Evolutionary conservation across 2,888 invertebrate species (phyloP), one percentile per base, ranked within the genome.

Genomic region (Caenorhabditis virilis): DNA sequence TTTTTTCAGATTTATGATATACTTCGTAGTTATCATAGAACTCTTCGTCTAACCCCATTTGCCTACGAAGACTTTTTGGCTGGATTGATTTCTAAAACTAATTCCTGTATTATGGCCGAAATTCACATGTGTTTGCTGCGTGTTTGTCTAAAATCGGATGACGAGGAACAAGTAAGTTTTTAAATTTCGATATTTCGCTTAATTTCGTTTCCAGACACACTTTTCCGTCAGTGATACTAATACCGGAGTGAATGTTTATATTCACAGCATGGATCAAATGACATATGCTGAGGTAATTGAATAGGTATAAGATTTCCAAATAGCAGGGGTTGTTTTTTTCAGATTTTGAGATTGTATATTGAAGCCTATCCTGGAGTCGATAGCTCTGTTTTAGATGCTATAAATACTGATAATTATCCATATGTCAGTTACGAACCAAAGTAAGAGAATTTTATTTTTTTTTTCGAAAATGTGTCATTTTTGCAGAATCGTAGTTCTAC

Each of bases 51-150:
- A 46, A 94, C 95, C 26, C 95, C 95, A 15, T 97, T 87, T 79
- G 89, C 93, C 66, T 90, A 97, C 83, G 98, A 98, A 87, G 97
- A 98, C 85, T 91, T 98, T 83, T 95, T 95, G 87, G 92, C 93
- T 30, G 92, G 93, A 45, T 84, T 98, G 58, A 88, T 90, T 65
- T 91, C 91, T 83, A 95, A 95, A 84, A 93, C 94, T n/a, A 64
- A 71, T 41, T 71, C 91, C 80, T 90, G 89, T 82, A 86, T 98
- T 60, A 86, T 97, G 23, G 89, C 92, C 13, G 98, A 98, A 86
- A 89, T 94, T 72, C 97, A 98, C 85, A 91, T 95, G 73, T 91
- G 91, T 89, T 87, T 98, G 53, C 86, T 98, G 38, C 93, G 92
- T 86, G 91, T 95, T 30, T 66, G 69, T 43, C 45, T 95, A 50